These are phyloP conservation scores for Pelodiscus sinensis DNA, from an alignment of 2,113 vertebrate genomes.

Conservation along the genomic window DNA sequence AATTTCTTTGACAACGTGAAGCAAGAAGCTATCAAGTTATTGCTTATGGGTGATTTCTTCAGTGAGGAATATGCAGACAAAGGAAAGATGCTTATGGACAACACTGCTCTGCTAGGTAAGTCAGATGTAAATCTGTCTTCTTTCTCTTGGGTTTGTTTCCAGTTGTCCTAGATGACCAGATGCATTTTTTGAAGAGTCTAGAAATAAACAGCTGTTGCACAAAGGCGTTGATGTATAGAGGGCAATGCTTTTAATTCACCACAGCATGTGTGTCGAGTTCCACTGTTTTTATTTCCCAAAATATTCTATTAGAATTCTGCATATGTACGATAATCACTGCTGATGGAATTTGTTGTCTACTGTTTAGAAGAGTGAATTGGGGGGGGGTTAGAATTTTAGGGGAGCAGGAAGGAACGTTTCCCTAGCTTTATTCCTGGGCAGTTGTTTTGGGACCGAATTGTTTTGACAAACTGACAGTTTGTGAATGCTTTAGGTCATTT, in stretches of 20 bases:
- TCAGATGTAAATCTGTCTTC: not conserved
- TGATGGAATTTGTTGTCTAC: not conserved
- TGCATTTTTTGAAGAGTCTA: not conserved
- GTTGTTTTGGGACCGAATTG: not conserved
- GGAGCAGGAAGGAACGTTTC: not conserved
- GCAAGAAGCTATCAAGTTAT: constrained; percentile 82
- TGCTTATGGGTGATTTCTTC: constrained; percentile 81
- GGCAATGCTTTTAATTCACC: not conserved
- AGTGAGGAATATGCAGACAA: constrained; percentile 78
- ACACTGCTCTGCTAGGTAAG: constrained; percentile 78
- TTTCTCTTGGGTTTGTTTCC: constrained; percentile 4
- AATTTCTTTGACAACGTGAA: constrained; percentile 82
- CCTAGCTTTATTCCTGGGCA: not conserved
- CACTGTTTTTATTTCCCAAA: not conserved
- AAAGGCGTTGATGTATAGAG: not conserved
- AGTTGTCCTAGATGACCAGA: not conserved
- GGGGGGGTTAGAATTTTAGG: not conserved
- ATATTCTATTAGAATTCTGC: not conserved
- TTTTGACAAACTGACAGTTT: not conserved
- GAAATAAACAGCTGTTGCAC: not conserved
- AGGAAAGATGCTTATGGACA: constrained; percentile 80
- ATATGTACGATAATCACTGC: not conserved
- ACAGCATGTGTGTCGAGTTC: not conserved
- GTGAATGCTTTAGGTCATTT: not conserved
- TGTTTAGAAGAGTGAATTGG: not conserved